A percentile compares a stretch with the other conserved stretches of the same genome.
These are phyloP conservation scores for Xylocopa sonorina DNA, from an alignment of 1,140 invertebrate species.

Conservation along the genomic window DNA sequence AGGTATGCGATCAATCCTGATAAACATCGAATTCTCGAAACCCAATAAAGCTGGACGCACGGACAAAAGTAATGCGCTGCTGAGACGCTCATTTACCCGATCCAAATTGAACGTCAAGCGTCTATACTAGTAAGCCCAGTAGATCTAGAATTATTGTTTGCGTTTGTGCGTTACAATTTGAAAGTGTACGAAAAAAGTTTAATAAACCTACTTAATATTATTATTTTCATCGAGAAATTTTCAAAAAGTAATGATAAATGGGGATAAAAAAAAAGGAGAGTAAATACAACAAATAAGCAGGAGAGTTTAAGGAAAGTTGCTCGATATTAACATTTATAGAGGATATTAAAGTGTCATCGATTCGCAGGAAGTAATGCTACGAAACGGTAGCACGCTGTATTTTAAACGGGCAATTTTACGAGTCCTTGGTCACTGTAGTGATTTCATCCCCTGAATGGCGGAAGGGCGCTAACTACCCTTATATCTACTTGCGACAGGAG, in stretches of 20 bases:
- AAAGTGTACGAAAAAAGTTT: too few relatives aligned
- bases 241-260: neutral
- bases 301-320: neutral
- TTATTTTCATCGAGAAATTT: neutral
- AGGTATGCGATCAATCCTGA: slow-evolving; percentile 64
- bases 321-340: slow-evolving; percentile 27
- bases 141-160: too few relatives aligned
- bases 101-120: neutral
- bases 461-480: slow-evolving; percentile 78
- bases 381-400: slow-evolving; percentile 63
- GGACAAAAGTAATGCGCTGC: neutral
- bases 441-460: slow-evolving; percentile 74
- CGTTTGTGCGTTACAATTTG: too few relatives aligned
- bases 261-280: neutral
- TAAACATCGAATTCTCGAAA: slow-evolving; percentile 59
- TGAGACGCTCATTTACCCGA: neutral
- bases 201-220: too few relatives aligned
- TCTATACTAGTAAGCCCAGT: too few relatives aligned
- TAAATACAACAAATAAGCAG: neutral
- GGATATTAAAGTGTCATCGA: slow-evolving; percentile 29
- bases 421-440: slow-evolving; percentile 77
- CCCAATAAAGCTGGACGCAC: slow-evolving; percentile 25
- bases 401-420: slow-evolving; percentile 81
- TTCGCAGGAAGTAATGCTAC: slow-evolving; percentile 25
- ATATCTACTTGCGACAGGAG: slow-evolving; percentile 69